These are phyloP conservation scores for Rhinogobius similis DNA, from an alignment of 2,113 vertebrate genomes.

Conservation along the genomic window DNA sequence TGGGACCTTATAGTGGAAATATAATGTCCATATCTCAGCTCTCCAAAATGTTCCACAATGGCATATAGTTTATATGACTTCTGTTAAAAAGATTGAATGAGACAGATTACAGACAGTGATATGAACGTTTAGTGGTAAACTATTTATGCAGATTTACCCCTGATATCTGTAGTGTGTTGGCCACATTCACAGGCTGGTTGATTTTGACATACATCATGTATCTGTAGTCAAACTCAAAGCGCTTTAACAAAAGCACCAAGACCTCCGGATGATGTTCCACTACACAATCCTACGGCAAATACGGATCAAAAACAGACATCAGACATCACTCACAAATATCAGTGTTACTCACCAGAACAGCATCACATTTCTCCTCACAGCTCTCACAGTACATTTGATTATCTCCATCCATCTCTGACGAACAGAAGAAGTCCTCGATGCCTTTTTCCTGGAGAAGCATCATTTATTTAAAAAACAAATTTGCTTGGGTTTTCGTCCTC, in stretches of 20 bases:
- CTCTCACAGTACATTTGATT: slow-evolving; percentile 69
- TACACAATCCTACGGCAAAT: neutral
- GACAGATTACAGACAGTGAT: neutral
- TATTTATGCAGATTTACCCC: neutral
- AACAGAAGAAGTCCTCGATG: slow-evolving; percentile 40
- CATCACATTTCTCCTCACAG: slow-evolving; percentile 63
- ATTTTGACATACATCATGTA: neutral
- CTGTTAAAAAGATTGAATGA: slow-evolving; percentile 18
- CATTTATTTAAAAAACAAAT: neutral
- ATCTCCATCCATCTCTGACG: slow-evolving; percentile 37
- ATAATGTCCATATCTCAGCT: slow-evolving; percentile 62
- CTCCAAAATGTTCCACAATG: slow-evolving; percentile 61
- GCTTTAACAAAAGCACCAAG: slow-evolving; percentile 1
- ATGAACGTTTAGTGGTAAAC: neutral
- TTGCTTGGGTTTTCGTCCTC: too few species aligned
- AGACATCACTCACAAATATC: neutral
- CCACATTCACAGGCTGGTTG: neutral
- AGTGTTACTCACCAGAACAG: slow-evolving; percentile 58
- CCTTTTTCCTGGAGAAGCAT: slow-evolving; percentile 39
- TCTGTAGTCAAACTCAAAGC: slow-evolving; percentile 3
- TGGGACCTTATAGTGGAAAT: slow-evolving; percentile 48
- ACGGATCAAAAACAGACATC: neutral
- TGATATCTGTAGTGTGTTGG: neutral
- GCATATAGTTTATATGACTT: slow-evolving; percentile 69
- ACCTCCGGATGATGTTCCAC: neutral